These are phyloP conservation scores for Hycleus cichorii DNA, from an alignment of 1,140 invertebrate species.

Conservation along the genomic window DNA sequence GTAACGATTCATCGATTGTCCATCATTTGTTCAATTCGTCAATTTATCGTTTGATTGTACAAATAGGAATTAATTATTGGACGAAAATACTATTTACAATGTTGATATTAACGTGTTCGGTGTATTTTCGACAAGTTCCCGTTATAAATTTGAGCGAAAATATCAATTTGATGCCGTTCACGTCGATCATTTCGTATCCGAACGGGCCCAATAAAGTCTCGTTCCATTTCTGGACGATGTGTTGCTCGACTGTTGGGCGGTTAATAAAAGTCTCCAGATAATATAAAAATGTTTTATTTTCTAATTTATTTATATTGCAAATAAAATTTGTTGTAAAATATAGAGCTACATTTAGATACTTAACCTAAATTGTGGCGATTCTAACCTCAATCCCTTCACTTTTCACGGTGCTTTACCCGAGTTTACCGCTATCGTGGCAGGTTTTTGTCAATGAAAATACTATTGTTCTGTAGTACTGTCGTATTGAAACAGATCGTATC, in stretches of 20 bases:
- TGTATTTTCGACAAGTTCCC: conserved; percentile 29
- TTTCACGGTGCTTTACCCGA: background rate
- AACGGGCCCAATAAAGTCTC: conserved; percentile 34
- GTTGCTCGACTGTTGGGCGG: conserved; percentile 28
- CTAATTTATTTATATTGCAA: no score
- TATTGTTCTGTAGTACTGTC: background rate
- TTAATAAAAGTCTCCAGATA: conserved; percentile 11
- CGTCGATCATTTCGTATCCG: conserved; percentile 34
- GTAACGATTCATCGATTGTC: no score
- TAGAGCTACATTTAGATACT: no score
- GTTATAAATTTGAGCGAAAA: conserved; percentile 29
- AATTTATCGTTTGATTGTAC: conserved; percentile 20
- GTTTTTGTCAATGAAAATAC: conserved; percentile 6
- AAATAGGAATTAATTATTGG: conserved; percentile 26
- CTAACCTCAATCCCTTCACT: conserved; percentile 2
- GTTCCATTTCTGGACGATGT: conserved; percentile 37
- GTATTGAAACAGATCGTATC: background rate
- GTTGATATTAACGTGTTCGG: conserved; percentile 23
- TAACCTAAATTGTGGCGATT: no score
- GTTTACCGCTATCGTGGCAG: conserved; percentile 2
- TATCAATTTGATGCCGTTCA: conserved; percentile 33
- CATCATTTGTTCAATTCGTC: background rate
- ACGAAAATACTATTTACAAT: conserved; percentile 21
- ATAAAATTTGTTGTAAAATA: no score
- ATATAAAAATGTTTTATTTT: no score